These are phyloP conservation scores for zebrafish (Danio rerio) DNA, from an alignment of 2,113 vertebrate genomes.

Conservation along the genomic window DNA sequence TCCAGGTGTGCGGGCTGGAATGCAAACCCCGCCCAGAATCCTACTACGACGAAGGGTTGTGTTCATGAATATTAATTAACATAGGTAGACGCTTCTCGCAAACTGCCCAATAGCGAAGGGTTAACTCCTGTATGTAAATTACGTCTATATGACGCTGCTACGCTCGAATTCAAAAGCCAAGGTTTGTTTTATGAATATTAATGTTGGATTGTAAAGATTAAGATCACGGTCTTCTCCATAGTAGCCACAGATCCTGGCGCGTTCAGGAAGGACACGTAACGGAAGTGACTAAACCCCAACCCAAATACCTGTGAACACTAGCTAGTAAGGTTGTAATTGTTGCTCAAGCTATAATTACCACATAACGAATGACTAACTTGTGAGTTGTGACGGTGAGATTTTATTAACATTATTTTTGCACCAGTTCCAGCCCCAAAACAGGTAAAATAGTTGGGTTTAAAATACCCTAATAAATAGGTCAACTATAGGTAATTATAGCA, in stretches of 20 bases:
- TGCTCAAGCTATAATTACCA: neutral
- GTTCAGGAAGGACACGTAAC: neutral
- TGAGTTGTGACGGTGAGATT: neutral
- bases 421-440: neutral
- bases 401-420: neutral
- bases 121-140: neutral
- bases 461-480: too few relatives aligned
- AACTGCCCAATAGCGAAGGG: neutral
- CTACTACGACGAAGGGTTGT: neutral
- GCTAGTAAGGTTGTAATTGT: neutral
- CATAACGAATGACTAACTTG: slow-evolving; percentile 6
- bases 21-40: slow-evolving; percentile 30
- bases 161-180: neutral
- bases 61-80: slow-evolving; percentile 8
- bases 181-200: neutral
- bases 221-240: neutral
- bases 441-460: too few relatives aligned
- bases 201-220: neutral
- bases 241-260: neutral
- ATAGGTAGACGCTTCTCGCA: neutral
- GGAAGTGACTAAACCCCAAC: slow-evolving; percentile 20
- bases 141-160: neutral
- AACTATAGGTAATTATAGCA: too few relatives aligned
- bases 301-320: neutral
- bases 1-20: slow-evolving; percentile 39